Conservation (phyloP, 1,140 invertebrate genomes). For the Phocides pigmalion region DNA sequence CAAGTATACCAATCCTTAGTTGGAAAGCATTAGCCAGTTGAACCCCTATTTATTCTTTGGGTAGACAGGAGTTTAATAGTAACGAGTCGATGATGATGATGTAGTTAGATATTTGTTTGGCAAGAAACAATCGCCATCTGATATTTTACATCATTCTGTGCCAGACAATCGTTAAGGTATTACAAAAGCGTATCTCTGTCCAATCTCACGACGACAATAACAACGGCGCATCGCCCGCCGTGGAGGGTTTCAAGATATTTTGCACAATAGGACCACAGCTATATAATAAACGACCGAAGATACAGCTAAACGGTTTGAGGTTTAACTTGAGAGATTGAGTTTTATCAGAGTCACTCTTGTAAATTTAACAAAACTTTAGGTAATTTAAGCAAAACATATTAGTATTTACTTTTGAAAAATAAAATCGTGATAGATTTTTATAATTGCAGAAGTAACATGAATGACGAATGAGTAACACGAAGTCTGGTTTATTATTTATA, state of each 20-base stretch:
- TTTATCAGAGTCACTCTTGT: no score
- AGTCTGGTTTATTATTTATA: no score
- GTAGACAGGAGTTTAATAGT: no score
- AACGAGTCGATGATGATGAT: background rate
- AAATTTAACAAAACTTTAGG: no score
- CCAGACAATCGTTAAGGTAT: slow-evolving; percentile 21
- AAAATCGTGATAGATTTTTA: no score
- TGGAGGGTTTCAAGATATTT: slow-evolving; percentile 20
- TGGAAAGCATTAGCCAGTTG: no score
- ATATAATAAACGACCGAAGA: slow-evolving; percentile 20
- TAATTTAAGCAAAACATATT: no score
- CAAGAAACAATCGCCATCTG: slow-evolving; percentile 5
- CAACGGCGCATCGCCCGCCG: slow-evolving; percentile 8
- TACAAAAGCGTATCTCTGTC: slow-evolving; percentile 26
- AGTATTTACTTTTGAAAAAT: no score
- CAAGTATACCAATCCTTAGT: no score
- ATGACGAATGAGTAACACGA: no score
- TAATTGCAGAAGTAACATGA: no score
- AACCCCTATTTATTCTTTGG: no score
- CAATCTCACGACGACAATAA: slow-evolving; percentile 29
- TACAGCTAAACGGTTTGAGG: slow-evolving; percentile 9
- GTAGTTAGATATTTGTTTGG: background rate
- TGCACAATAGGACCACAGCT: slow-evolving; percentile 11
- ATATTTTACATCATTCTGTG: slow-evolving; percentile 19
- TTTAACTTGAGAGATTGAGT: slow-evolving; percentile 13